Base-by-base conservation (phyloP, 1,140 invertebrate species). In the Drosophila mojavensis region DNA sequence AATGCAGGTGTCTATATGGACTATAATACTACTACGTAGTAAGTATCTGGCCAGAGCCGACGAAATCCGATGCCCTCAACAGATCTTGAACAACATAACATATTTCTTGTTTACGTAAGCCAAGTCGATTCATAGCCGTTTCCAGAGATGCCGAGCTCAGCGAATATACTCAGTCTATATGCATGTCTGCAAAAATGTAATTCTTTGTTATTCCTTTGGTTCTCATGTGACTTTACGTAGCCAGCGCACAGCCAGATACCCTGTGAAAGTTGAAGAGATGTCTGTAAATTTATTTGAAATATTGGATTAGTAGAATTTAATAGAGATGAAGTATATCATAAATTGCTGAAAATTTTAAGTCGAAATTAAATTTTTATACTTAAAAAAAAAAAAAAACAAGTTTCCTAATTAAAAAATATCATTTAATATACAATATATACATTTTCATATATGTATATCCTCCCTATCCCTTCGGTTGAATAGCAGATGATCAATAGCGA, bases 51-150 rank as follows among this genome's bases (percentile, higher is more conserved):
- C 45, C 9, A 0, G 54, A n/a, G 36, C 20, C 45, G 9, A 28
- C 9, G 56, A 45, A 59, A 59, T 24, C 24, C 41, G 56, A 60
- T 5, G 41, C 41, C 56, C 4, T 1, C 36, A n/a, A 45, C 56
- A 43, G 54, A 56, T 56, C 54, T 39, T 41, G 11, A 43, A 58
- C 39, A 58, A 56, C 36, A 45, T 58, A 58, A 56, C 36, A 45
- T 58, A 45, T 20, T 48, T 60, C 43, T 48, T 48, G 64, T 62
- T 65, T 80, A 73, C 33, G 50, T 75, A 78, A 83, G 24, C 33
- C 45, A 39, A 69, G 20, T 48, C 58, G 75, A 85, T 86, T 85
- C 81, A 85, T 85, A 86, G 75, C 55, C 17, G 60, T 50, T 17
- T 15, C 48, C 20, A 24, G 1, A 79, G 77, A 33, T 54, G 77